Percentiles rank a stretch among this genome's conserved stretches.
These are phyloP conservation scores for Creontiades dilutus DNA, from an alignment of 2,888 invertebrate genomes.

Conservation along the genomic window DNA sequence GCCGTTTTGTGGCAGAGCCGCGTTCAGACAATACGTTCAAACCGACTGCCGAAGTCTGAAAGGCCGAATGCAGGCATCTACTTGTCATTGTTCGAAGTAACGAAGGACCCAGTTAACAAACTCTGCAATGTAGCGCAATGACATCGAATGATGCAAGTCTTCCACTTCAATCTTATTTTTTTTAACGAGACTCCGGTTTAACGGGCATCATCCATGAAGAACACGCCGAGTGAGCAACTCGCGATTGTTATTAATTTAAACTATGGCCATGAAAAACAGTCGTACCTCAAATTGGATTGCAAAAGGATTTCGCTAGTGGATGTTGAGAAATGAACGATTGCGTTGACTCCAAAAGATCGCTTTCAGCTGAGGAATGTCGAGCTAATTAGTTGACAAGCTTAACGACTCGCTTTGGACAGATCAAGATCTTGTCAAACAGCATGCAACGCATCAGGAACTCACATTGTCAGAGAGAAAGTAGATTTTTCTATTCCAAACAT, in stretches of 20 bases:
- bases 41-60: background rate
- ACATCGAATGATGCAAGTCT: background rate
- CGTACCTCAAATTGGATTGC: background rate
- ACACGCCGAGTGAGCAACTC: background rate
- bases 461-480: too few species aligned
- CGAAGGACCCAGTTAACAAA: too few species aligned
- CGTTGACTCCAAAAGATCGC: background rate
- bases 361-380: background rate
- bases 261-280: background rate
- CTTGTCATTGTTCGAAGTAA: background rate
- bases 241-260: background rate
- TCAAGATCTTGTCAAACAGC: too few species aligned
- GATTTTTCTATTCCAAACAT: too few species aligned
- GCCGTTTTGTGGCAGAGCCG: background rate
- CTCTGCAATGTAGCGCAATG: background rate
- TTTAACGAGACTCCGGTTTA: background rate
- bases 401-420: too few species aligned
- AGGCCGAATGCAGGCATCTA: background rate
- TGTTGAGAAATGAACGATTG: conserved; percentile 2
- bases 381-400: too few species aligned
- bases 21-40: background rate
- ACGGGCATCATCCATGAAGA: background rate
- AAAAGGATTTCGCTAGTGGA: background rate
- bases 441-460: too few species aligned
- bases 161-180: background rate